Evolutionary conservation across 2,113 vertebrate genomes (phyloP).

Genomic region (Halcyon senegalensis): DNA sequence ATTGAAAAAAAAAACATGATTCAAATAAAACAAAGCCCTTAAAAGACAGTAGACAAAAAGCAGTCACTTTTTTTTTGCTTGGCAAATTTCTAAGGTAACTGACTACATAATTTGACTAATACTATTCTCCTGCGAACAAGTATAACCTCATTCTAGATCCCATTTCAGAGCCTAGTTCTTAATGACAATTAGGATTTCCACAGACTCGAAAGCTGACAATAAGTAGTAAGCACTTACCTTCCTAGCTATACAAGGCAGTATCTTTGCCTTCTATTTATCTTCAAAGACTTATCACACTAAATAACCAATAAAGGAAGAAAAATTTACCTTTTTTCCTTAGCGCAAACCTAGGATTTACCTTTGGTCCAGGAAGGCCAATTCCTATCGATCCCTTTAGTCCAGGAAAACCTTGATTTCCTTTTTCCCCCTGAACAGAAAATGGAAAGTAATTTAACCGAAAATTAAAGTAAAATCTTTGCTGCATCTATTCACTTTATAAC

Average conservation of each 20-base stretch:
- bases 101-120: not conserved
- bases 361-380: constrained; percentile 78
- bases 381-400: constrained; percentile 82
- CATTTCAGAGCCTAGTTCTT: not conserved
- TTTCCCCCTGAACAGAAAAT: constrained; percentile 78
- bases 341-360: constrained; percentile 72
- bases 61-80: not conserved
- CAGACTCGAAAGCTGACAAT: not conserved
- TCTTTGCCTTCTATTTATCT: not conserved
- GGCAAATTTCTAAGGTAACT: not conserved
- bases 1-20: not conserved
- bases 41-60: not conserved
- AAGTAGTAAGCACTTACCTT: not conserved
- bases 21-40: not conserved
- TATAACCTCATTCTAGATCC: not conserved
- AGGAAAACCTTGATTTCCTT: constrained; percentile 79
- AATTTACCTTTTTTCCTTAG: not conserved
- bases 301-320: not conserved
- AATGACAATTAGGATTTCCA: not conserved
- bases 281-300: not conserved
- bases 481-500: not conserved
- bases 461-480: not conserved
- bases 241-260: not conserved
- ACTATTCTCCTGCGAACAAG: not conserved
- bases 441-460: not conserved